Conservation (phyloP, 1,140 invertebrate genomes). For the Trachymyrmex septentrionalis region DNA sequence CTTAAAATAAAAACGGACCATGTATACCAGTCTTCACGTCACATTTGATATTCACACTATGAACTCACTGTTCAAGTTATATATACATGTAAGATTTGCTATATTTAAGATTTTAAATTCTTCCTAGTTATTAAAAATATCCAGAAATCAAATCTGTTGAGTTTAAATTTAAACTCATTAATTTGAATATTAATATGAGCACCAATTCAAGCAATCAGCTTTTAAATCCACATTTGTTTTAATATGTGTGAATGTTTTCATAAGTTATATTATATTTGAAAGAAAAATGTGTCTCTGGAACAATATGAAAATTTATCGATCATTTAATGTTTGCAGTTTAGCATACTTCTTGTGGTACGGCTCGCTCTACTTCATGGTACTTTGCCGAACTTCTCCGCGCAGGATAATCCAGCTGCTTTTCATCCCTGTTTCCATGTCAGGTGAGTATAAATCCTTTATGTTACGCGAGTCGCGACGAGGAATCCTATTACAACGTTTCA, state of each 20-base stretch:
- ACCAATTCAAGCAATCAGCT: background rate
- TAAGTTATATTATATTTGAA: background rate
- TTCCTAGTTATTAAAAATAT: background rate
- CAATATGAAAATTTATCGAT: constrained; percentile 53
- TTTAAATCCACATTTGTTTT: background rate
- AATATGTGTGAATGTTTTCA: constrained; percentile 14
- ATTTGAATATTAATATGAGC: background rate
- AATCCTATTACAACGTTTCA: constrained; percentile 75
- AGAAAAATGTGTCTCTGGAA: constrained; percentile 31
- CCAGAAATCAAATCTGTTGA: background rate
- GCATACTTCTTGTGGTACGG: constrained; percentile 88
- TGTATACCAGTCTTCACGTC: background rate
- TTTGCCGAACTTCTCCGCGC: constrained; percentile 92
- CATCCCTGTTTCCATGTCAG: constrained; percentile 90
- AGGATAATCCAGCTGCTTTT: constrained; percentile 95
- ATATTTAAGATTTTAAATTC: background rate
- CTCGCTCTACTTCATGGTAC: constrained; percentile 92
- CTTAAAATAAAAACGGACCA: no score
- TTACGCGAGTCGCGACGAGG: constrained; percentile 64
- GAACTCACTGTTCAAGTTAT: background rate
- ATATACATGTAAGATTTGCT: background rate
- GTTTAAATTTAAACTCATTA: no score
- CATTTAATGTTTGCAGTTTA: constrained; percentile 85
- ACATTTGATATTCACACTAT: constrained; percentile 5
- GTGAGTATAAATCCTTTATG: constrained; percentile 86